Evolutionary conservation across 2,888 invertebrate genomes (phyloP).

Genomic region (Eilema depressum): DNA sequence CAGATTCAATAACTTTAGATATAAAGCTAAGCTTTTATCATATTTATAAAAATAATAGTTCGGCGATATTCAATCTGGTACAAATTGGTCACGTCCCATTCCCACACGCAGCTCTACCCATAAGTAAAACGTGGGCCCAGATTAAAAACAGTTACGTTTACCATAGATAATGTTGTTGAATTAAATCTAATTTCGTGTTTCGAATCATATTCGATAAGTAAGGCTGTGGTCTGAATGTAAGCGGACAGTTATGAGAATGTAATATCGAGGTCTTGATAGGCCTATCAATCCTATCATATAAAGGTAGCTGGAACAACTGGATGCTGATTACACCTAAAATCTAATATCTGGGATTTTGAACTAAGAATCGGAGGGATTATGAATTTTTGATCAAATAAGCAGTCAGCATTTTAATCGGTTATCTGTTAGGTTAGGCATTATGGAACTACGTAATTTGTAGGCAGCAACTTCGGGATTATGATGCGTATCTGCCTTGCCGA

Average conservation of each 20-base stretch:
- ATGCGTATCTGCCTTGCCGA: too few relatives aligned
- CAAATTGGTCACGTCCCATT: conserved; percentile 36
- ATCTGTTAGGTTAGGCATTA: too few relatives aligned
- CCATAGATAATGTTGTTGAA: conserved; percentile 36
- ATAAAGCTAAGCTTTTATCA: conserved; percentile 27
- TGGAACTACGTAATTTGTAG: too few relatives aligned
- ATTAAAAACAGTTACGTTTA: conserved; percentile 33
- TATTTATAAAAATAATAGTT: conserved; percentile 13
- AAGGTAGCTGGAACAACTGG: too few relatives aligned
- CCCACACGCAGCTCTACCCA: conserved; percentile 10
- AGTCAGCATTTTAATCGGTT: too few relatives aligned
- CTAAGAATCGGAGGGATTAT: too few relatives aligned
- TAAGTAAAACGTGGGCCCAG: conserved; percentile 18
- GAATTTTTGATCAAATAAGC: too few relatives aligned
- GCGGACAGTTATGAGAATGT: conserved; percentile 13
- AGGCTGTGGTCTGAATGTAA: conserved; percentile 8
- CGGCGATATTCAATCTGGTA: conserved; percentile 25
- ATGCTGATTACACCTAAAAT: too few relatives aligned
- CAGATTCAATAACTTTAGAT: conserved; percentile 15
- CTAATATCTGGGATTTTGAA: too few relatives aligned
- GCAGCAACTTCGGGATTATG: too few relatives aligned
- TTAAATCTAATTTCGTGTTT: conserved; percentile 36
- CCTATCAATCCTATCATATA: too few relatives aligned
- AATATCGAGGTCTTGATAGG: too few relatives aligned
- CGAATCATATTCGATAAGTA: conserved; percentile 31